These are phyloP conservation scores for Crocidura indochinensis DNA, from an alignment of 2,797 vertebrate species.

Conservation along the genomic window DNA sequence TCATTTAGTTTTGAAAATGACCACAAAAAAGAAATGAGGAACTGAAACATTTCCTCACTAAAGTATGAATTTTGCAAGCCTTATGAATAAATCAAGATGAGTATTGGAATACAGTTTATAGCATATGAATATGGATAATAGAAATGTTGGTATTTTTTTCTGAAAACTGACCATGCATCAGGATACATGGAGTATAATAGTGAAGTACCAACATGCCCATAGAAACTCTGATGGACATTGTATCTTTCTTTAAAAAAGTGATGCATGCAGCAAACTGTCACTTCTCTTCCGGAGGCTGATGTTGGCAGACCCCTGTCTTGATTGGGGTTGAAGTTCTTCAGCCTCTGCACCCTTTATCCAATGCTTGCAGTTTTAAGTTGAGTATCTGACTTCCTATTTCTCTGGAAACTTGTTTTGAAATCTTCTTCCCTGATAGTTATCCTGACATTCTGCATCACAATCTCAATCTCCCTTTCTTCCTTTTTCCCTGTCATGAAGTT, in stretches of 20 bases:
- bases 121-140: conserved; percentile 71
- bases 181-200: not conserved
- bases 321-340: conserved; percentile 78
- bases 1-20: conserved; percentile 81
- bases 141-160: conserved; percentile 59
- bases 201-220: not conserved
- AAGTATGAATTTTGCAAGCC: conserved; percentile 84
- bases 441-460: conserved; percentile 83
- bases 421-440: conserved; percentile 75
- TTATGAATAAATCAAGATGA: conserved; percentile 85
- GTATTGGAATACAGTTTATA: conserved; percentile 81
- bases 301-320: conserved; percentile 75
- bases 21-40: conserved; percentile 77
- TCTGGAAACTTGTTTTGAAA: conserved; percentile 82
- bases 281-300: conserved; percentile 72
- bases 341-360: conserved; percentile 71
- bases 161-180: conserved; percentile 38
- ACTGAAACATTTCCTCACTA: conserved; percentile 80
- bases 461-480: conserved; percentile 78
- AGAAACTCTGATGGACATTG: not conserved
- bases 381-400: conserved; percentile 80
- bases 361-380: conserved; percentile 70
- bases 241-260: conserved; percentile 45
- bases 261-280: conserved; percentile 50
- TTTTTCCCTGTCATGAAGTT: conserved; percentile 79